Evolutionary conservation across 2,888 invertebrate species (phyloP), one percentile per base, ranked within the genome.

Genomic region (Liposcelis brunnea): DNA sequence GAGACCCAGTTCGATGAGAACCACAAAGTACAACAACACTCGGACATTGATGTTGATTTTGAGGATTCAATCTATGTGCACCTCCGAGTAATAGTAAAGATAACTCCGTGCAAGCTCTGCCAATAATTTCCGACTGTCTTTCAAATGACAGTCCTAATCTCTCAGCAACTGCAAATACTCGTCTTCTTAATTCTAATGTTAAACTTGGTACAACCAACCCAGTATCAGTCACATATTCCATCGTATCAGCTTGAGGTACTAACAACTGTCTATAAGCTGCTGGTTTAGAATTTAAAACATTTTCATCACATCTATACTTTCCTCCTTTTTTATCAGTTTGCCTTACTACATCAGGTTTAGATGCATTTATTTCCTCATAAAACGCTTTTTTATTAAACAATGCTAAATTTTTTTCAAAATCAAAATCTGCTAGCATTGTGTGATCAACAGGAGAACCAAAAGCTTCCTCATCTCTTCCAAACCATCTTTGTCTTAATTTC

Each of bases 371-470:
- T 61, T 80, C 75, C 55, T 82, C 75, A 74, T 79, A 83, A 42
- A 40, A 16, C 6, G 66, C 67, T 59, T 70, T 64, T 65, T 91
- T 91, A 65, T 91, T 81, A 65, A 93, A 93, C 42, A 93, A 67
- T 16, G 89, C 89, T 46, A 91, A 69, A 67, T 91, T 93, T 51
- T 86, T 87, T 60, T 93, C 91, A 70, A 93, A 91, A 69, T 93
- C 91, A 68, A 93, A 93, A 56, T 93, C 91, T 59, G 80, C 72
- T 52, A 66, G 69, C 44, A 76, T 61, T 51, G 71, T 64, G 44
- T 70, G 70, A 45, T 75, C 72, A 8, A 76, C 66, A 35, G 79
- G 76, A 4, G 72, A 72, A 21, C 81, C 84, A 65, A 86, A 85
- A 59, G 83, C 83, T 46, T 79, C 78, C 59, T 82, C 81, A 61